A percentile compares a stretch with the other conserved stretches of the same genome.
phyloP scores from a whole-genome alignment of 2,888 invertebrate genomes.

The Caenorhabditis plicata region DNA sequence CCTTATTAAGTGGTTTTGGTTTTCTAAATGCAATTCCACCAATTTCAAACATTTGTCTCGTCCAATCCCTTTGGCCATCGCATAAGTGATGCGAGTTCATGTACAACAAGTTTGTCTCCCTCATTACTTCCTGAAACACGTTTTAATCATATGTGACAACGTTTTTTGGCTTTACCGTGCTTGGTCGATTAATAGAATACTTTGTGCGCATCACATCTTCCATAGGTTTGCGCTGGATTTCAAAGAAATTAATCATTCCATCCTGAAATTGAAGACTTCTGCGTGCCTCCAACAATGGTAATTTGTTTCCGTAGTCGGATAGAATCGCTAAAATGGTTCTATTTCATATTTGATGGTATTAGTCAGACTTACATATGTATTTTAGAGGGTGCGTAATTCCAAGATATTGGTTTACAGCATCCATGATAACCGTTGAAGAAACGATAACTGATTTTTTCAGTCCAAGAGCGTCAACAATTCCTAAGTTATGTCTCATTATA shows the following conservation, averaged over 20 bases:
- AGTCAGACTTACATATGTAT: constrained; percentile 28
- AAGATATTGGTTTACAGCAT: constrained; percentile 24
- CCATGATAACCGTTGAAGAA: constrained; percentile 39
- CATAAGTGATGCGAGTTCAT: constrained; percentile 21
- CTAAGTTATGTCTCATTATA: no score
- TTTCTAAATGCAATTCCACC: constrained; percentile 36
- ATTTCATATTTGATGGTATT: background rate
- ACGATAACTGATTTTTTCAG: constrained; percentile 36
- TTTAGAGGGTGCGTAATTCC: constrained; percentile 25
- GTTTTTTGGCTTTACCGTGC: background rate
- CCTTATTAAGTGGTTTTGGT: background rate
- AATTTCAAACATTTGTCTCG: constrained; percentile 26
- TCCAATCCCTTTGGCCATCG: constrained; percentile 11
- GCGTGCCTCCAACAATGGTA: constrained; percentile 5
- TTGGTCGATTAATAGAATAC: constrained; percentile 9
- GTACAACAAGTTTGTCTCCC: constrained; percentile 18
- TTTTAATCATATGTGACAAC: background rate
- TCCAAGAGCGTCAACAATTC: constrained; percentile 21
- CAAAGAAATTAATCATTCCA: constrained; percentile 26
- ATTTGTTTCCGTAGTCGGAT: constrained; percentile 20
- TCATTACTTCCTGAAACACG: constrained; percentile 15
- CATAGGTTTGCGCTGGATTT: constrained; percentile 14
- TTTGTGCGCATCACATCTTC: constrained; percentile 6
- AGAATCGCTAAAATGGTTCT: constrained; percentile 17
- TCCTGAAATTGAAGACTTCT: constrained; percentile 22